Base-by-base conservation (phyloP, 1,140 invertebrate genomes). In the Drosophila ficusphila region DNA sequence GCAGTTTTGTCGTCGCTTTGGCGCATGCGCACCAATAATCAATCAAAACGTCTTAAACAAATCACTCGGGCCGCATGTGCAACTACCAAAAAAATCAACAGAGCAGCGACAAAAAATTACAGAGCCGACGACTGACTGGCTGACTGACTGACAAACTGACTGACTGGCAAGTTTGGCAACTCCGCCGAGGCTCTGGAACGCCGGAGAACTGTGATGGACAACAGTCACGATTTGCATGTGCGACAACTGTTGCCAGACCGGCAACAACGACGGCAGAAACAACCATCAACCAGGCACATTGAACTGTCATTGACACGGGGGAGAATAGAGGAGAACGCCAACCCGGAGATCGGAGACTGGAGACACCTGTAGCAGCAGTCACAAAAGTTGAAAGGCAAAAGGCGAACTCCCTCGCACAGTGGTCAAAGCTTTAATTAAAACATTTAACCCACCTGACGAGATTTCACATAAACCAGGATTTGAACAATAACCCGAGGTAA, bases 31-130 rank as follows among this genome's bases (percentile, higher is more conserved):
- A 54, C 51, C 78, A 88, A 77, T 79, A 90, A 90, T 90, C 88
- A 90, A 90, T 90, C 86, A 90, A 90, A 90, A 86, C 85, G 86
- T 90, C 88, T 82, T 71, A 76, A 90, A 85, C 86, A 90, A 90
- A 90, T 90, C 86, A 90, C 81, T 86, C 75, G 75, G 62, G 60
- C 44, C 71, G 68, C 76, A 75, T 74, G 51, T 73, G 71, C 71
- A 88, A 88, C 81, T 86, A 81, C 77, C 82, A 69, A 75, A 53
- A 53, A 79, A 77, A 76, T 76, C 41, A 67, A 65, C 62, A 65
- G 34, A 4, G 56, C 49, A 53, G 53, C 64, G 60, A 67, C 48
- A 65, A 76, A 71, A 68, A 79, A 77, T 76, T 65, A 64, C 76
- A 39, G 16, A 58, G 48, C 57, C 36, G 42, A 49, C 51, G 65